Evolutionary conservation across 1,140 invertebrate species (phyloP).

Genomic region (Teleopsis dalmanni): DNA sequence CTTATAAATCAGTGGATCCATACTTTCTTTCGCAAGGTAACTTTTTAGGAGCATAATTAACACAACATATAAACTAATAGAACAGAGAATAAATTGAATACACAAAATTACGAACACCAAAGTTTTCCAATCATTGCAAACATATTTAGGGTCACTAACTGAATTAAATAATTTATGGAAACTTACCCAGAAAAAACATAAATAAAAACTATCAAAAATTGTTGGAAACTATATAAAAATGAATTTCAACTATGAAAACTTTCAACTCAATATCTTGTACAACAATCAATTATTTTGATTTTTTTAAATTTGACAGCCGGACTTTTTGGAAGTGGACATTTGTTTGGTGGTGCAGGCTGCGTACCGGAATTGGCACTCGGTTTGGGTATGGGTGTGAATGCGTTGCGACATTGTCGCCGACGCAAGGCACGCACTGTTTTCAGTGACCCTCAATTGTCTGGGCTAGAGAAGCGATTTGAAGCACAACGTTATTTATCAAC

Average conservation of each 20-base stretch:
- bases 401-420: constrained; percentile 81
- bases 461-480: constrained; percentile 91
- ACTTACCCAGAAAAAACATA: background rate
- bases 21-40: constrained; percentile 62
- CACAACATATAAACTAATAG: background rate
- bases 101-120: constrained; percentile 23
- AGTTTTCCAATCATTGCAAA: constrained; percentile 9
- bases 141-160: background rate
- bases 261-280: background rate
- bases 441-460: constrained; percentile 92
- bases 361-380: constrained; percentile 43
- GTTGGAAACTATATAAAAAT: background rate
- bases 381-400: constrained; percentile 56
- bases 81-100: background rate
- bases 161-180: constrained; percentile 1
- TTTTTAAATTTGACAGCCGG: constrained; percentile 24
- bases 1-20: constrained; percentile 57
- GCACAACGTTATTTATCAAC: constrained; percentile 94
- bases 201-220: background rate
- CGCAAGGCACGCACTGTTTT: constrained; percentile 95
- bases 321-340: constrained; percentile 35
- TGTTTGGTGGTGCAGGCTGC: constrained; percentile 48
- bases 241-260: background rate
- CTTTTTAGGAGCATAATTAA: constrained; percentile 14
- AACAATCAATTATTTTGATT: no score